phyloP scores from a whole-genome alignment of 1,140 invertebrate species.

The Orchestia grillus region DNA sequence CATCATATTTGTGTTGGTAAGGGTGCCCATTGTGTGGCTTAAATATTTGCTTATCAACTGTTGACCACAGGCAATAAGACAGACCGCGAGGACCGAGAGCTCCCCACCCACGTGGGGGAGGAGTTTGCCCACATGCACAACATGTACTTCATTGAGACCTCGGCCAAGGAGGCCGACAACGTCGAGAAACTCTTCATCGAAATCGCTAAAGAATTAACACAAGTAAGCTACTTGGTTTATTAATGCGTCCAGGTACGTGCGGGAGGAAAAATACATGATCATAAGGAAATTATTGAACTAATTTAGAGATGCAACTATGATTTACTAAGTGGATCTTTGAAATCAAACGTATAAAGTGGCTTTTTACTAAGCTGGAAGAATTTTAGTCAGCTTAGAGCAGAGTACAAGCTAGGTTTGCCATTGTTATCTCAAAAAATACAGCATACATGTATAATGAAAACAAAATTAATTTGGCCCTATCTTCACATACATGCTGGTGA shows the following conservation, averaged over 20 bases:
- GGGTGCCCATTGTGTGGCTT: no score
- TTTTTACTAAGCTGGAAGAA: no score
- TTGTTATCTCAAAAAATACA: no score
- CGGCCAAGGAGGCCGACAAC: slow-evolving; percentile 97
- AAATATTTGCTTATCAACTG: no score
- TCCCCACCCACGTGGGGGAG: slow-evolving; percentile 93
- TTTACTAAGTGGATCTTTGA: not conserved
- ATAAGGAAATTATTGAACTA: not conserved
- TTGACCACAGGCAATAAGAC: slow-evolving; percentile 88
- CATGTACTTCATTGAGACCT: slow-evolving; percentile 98
- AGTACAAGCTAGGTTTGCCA: no score
- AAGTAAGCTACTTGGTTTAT: slow-evolving; percentile 75
- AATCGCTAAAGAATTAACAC: slow-evolving; percentile 93
- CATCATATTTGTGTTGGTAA: no score
- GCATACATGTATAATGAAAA: no score
- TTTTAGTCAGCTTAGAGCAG: no score
- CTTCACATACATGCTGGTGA: no score
- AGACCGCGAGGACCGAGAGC: slow-evolving; percentile 93
- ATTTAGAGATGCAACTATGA: not conserved
- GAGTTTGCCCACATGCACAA: slow-evolving; percentile 94
- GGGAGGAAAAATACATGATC: not conserved
- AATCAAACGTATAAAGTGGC: no score
- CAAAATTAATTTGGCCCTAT: no score
- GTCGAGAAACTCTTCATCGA: slow-evolving; percentile 97
- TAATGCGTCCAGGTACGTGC: not conserved